Percentiles rank a stretch among this genome's conserved stretches.
These are phyloP conservation scores for Exaiptasia diaphana DNA, from an alignment of 64 coral and sea anemone species.

Conservation along the genomic window DNA sequence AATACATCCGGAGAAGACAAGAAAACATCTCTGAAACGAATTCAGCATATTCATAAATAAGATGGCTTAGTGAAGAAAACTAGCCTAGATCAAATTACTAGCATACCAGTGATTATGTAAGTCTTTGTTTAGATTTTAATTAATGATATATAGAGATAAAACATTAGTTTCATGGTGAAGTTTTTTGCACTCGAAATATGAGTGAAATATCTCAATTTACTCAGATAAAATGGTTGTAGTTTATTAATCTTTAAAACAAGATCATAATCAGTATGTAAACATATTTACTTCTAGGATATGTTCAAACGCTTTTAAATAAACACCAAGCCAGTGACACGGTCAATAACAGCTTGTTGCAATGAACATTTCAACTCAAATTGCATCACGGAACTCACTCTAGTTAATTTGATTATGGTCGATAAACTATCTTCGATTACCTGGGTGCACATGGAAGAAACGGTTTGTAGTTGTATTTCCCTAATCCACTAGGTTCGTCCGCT, in stretches of 20 bases:
- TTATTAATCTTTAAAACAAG: background rate
- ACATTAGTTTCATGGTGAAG: too few species aligned
- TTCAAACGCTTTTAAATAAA: background rate
- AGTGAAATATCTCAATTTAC: too few species aligned
- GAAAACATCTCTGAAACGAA: too few species aligned
- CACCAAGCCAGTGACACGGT: background rate
- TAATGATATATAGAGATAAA: too few species aligned
- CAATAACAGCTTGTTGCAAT: background rate
- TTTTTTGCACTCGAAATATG: too few species aligned
- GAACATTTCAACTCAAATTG: background rate
- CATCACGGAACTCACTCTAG: background rate
- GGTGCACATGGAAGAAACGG: constrained; percentile 16
- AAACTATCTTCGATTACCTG: background rate
- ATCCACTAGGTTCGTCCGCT: background rate
- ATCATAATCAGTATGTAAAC: background rate
- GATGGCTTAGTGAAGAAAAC: too few species aligned
- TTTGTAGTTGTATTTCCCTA: constrained; percentile 3
- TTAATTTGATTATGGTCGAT: background rate
- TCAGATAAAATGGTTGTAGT: too few species aligned
- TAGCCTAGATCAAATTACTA: too few species aligned
- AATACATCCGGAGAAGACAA: too few species aligned
- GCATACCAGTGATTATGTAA: too few species aligned
- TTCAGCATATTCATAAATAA: too few species aligned
- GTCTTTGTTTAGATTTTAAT: too few species aligned
- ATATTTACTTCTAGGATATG: background rate